Conservation (phyloP, 1,140 invertebrate genomes). For the Zaprionus tsacasi region DNA sequence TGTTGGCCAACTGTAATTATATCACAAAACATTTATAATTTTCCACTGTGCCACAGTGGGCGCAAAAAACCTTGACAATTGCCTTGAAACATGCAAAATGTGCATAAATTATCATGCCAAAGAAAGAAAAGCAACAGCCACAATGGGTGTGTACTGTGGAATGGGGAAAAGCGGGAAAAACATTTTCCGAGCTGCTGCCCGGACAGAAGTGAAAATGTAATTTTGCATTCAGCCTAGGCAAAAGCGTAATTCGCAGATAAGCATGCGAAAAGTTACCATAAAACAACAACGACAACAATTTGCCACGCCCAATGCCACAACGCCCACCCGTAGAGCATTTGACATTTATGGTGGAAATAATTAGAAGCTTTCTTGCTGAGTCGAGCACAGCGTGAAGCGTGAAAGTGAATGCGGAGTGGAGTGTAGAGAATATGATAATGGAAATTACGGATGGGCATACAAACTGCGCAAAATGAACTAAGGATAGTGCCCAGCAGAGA, state of each 20-base stretch:
- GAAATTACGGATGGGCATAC: slow-evolving; percentile 34
- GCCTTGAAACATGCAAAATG: slow-evolving; percentile 74
- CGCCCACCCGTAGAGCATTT: slow-evolving; percentile 50
- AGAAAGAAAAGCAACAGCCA: slow-evolving; percentile 2
- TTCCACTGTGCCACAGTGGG: slow-evolving; percentile 12
- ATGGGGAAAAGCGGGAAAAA: slow-evolving; percentile 31
- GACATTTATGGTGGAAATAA: slow-evolving; percentile 78
- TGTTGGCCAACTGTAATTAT: slow-evolving; percentile 55
- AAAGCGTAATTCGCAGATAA: slow-evolving; percentile 69
- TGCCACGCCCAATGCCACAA: slow-evolving; percentile 23
- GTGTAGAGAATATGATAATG: slow-evolving; percentile 32
- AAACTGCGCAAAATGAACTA: slow-evolving; percentile 20
- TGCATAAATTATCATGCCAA: slow-evolving; percentile 72
- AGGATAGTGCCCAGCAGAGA: slow-evolving; percentile 3
- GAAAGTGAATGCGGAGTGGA: slow-evolving; percentile 42
- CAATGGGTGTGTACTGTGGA: no score
- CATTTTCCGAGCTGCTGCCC: slow-evolving; percentile 44
- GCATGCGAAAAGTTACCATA: slow-evolving; percentile 40
- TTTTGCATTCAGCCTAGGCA: slow-evolving; percentile 62
- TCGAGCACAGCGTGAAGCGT: slow-evolving; percentile 40
- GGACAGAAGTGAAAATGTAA: slow-evolving; percentile 49
- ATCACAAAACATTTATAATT: slow-evolving; percentile 64
- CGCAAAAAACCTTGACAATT: slow-evolving; percentile 79
- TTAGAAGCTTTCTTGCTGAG: slow-evolving; percentile 61
- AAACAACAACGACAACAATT: slow-evolving; percentile 16